Base-by-base conservation (phyloP, 2,888 invertebrate genomes). In the Epistrophe eligans region DNA sequence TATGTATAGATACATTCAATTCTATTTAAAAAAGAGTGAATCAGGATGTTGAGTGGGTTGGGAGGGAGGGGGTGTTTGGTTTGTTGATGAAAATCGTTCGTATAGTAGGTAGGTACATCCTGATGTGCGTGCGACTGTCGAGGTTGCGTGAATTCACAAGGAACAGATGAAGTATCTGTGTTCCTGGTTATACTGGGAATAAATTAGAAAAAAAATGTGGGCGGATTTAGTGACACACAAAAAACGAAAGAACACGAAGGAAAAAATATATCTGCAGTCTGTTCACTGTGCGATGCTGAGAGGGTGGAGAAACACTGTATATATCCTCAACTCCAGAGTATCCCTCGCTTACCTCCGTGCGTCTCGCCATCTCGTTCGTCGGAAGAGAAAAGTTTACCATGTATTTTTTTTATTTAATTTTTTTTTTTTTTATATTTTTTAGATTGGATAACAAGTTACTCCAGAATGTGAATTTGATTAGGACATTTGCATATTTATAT, bases 391-490 rank as follows among this genome's bases (percentile, higher is more conserved):
- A 87, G 72, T 87, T 87, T 83, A 43, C 87, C 82, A 79, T 73
- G 57, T 19, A n/a, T 62, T 48, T 57, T 58, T 80, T 71, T 40
- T 48, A 4, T 5, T 50, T 2, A 0, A 15, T 55, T 35, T 48
- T 7, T 19, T 57, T 77, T 50, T 77, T 70, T 28, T n/a, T 91
- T 81, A 71, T 55, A 71, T 80, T 82, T 79, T 81, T 57, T 88
- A 89, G 89, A 90, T 90, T 91, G 92, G 91, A 91, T 91, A 92
- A 91, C 91, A 92, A 92, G 91, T 92, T 92, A 91, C 91, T 91
- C 90, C 91, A 90, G 92, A 93, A 93, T 92, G 92, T 89, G 92
- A 91, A 92, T 93, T 93, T 93, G 92, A 93, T 93, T 92, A 92
- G 92, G 91, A 91, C 90, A 93, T 93, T 93, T 93, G 92, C 92